A percentile compares a stretch with the other conserved stretches of the same genome.
Conservation (phyloP, 2,888 invertebrate species). For the Dryococelus australis region DNA sequence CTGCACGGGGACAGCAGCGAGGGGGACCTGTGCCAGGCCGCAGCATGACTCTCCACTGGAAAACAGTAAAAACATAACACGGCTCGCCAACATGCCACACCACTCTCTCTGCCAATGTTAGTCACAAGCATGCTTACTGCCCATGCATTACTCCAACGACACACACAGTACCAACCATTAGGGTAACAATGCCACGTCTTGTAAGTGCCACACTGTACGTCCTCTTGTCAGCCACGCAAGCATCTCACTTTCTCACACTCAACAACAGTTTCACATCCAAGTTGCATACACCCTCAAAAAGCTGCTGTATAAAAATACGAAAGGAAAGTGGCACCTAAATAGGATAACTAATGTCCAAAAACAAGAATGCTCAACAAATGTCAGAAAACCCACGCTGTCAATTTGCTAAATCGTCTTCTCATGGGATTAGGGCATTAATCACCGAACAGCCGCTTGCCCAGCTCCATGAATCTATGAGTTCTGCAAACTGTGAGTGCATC, state of each 20-base stretch:
- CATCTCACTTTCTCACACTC: too few relatives aligned
- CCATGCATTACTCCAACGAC: constrained; percentile 21
- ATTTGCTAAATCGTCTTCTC: too few relatives aligned
- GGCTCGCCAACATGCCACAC: neutral
- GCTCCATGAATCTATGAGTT: constrained; percentile 87
- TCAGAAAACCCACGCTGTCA: too few relatives aligned
- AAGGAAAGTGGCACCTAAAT: too few relatives aligned
- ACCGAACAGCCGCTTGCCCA: constrained; percentile 87
- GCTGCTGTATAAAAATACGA: too few relatives aligned
- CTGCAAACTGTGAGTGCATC: constrained; percentile 85
- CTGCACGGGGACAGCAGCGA: constrained; percentile 23
- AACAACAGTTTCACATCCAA: too few relatives aligned
- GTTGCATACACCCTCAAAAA: too few relatives aligned
- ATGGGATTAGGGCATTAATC: constrained; percentile 65
- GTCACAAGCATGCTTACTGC: constrained; percentile 30
- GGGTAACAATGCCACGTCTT: too few relatives aligned
- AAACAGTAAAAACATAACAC: constrained; percentile 35
- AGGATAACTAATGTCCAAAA: too few relatives aligned
- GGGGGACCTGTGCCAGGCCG: constrained; percentile 11
- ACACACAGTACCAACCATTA: neutral
- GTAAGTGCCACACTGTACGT: too few relatives aligned
- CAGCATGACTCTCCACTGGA: constrained; percentile 36
- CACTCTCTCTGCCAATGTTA: neutral
- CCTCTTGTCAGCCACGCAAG: too few relatives aligned
- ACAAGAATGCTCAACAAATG: too few relatives aligned